Evolutionary conservation across 1,140 invertebrate species (phyloP).

Genomic region (Temnothorax curvispinosus): DNA sequence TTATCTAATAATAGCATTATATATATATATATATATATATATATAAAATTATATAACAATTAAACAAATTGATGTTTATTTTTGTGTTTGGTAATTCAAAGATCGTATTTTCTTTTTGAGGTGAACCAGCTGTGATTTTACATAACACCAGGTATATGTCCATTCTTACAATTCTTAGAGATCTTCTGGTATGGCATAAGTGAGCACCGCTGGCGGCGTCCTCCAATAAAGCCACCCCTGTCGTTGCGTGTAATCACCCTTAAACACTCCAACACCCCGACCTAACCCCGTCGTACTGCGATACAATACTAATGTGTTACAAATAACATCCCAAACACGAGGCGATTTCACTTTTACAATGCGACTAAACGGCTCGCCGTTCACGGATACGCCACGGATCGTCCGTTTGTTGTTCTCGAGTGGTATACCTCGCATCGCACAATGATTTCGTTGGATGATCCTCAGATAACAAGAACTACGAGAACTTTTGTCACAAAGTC

Average conservation of each 20-base stretch:
- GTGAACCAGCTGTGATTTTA: neutral
- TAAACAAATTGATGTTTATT: neutral
- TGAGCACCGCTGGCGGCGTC: constrained; percentile 80
- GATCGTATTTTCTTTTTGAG: neutral
- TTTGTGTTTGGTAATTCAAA: neutral
- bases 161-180: neutral
- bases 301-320: constrained; percentile 86
- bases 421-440: constrained; percentile 46
- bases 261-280: constrained; percentile 85
- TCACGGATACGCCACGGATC: constrained; percentile 51
- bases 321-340: constrained; percentile 85
- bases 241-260: constrained; percentile 85
- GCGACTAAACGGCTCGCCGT: constrained; percentile 70
- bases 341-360: constrained; percentile 85
- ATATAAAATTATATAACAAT: neutral
- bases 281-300: constrained; percentile 78
- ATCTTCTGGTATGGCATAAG: constrained; percentile 18
- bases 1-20: neutral
- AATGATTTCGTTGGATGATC: constrained; percentile 25
- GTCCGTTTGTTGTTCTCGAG: constrained; percentile 56
- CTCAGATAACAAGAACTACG: neutral
- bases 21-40: no score
- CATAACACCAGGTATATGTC: neutral
- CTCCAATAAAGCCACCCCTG: constrained; percentile 85
- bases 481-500: constrained; percentile 31